Evolutionary conservation across 2,113 vertebrate genomes (phyloP).

Genomic region (Toxostoma redivivum): DNA sequence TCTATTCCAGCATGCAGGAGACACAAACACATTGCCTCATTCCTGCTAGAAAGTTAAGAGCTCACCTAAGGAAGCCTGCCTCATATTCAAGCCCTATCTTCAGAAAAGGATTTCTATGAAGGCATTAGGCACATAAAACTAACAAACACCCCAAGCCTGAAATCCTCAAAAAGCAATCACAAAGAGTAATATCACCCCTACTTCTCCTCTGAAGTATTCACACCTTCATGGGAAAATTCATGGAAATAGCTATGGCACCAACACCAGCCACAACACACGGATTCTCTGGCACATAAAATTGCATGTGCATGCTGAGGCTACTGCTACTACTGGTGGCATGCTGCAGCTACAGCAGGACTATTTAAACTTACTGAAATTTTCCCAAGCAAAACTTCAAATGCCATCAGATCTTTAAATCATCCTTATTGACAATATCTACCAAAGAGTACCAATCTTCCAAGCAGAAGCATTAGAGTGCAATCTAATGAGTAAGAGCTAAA

Average conservation of each 20-base stretch:
- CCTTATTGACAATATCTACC: background rate
- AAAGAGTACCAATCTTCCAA: background rate
- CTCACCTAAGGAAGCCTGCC: background rate
- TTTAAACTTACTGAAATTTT: background rate
- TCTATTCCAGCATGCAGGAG: background rate
- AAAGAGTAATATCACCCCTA: fast-evolving
- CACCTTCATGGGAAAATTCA: background rate
- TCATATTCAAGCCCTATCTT: background rate
- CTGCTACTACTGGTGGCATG: background rate
- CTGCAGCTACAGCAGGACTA: background rate
- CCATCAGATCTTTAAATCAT: background rate
- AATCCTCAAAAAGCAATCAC: background rate
- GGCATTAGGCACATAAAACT: background rate
- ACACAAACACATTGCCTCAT: background rate
- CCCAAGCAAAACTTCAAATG: background rate
- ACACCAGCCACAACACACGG: background rate
- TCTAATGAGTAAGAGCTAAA: background rate
- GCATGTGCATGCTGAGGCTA: fast-evolving
- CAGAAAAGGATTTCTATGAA: background rate
- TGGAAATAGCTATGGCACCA: background rate
- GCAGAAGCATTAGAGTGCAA: background rate
- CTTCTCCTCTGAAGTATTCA: background rate
- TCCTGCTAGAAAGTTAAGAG: background rate
- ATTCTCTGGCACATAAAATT: fast-evolving
- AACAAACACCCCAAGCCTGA: background rate